These are phyloP conservation scores for Hephaestus fuliginosus DNA, from an alignment of 2,797 vertebrate genomes.

Conservation along the genomic window DNA sequence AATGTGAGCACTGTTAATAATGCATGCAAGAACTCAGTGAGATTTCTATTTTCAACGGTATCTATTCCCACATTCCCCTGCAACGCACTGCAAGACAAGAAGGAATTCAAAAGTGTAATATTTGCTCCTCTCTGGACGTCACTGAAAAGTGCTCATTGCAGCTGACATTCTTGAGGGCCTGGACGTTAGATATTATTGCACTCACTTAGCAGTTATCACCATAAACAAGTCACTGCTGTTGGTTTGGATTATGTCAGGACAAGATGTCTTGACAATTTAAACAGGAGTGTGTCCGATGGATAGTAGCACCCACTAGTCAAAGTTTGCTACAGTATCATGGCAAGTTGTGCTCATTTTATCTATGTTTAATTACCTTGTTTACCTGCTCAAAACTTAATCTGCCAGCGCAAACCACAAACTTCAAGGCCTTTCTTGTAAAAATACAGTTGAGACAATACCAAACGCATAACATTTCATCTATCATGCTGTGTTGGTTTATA, in stretches of 20 bases:
- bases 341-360: neutral
- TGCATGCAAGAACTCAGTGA: slow-evolving; percentile 59
- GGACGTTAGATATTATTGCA: neutral
- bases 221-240: slow-evolving; percentile 28
- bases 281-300: slow-evolving; percentile 3
- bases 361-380: slow-evolving; percentile 22
- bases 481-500: slow-evolving; percentile 69
- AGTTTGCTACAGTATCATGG: slow-evolving; percentile 4
- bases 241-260: slow-evolving; percentile 31
- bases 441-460: slow-evolving; percentile 41
- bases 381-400: slow-evolving; percentile 19
- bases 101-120: slow-evolving; percentile 32
- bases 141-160: slow-evolving; percentile 16
- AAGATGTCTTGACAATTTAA: neutral
- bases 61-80: slow-evolving; percentile 26
- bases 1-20: slow-evolving; percentile 69
- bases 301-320: neutral
- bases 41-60: slow-evolving; percentile 58
- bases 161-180: slow-evolving; percentile 28
- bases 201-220: slow-evolving; percentile 10
- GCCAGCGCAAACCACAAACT: slow-evolving; percentile 25
- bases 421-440: slow-evolving; percentile 44
- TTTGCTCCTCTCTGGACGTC: slow-evolving; percentile 8
- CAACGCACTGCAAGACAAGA: slow-evolving; percentile 34
- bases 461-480: slow-evolving; percentile 52